These are phyloP conservation scores for Dicyrtoma fusca DNA, from an alignment of 2,888 invertebrate genomes.

Conservation along the genomic window DNA sequence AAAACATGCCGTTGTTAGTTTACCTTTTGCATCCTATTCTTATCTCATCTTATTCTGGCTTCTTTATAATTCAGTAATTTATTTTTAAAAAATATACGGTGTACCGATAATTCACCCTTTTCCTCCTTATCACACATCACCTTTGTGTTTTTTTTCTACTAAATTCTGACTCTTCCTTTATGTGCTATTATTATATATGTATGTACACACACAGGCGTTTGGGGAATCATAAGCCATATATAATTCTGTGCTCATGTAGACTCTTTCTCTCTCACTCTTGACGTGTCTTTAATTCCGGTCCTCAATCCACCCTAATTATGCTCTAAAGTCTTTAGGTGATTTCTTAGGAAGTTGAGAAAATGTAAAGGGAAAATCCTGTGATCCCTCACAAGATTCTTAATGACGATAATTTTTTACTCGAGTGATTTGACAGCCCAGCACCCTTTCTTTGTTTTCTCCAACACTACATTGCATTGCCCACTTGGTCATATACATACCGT, in stretches of 20 bases:
- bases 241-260: background rate
- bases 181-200: background rate
- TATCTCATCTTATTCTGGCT: conserved; percentile 20
- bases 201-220: no score
- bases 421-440: conserved; percentile 30
- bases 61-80: conserved; percentile 34
- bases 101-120: conserved; percentile 35
- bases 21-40: conserved; percentile 25
- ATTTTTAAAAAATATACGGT: conserved; percentile 9
- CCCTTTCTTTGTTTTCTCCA: conserved; percentile 2
- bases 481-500: no score
- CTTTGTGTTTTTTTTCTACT: conserved; percentile 9
- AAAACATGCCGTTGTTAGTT: conserved; percentile 30
- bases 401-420: conserved; percentile 30
- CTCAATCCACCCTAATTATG: conserved; percentile 27
- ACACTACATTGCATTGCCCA: background rate
- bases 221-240: no score
- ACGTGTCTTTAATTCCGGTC: conserved; percentile 14
- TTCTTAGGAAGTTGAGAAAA: background rate
- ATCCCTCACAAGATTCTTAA: conserved; percentile 12
- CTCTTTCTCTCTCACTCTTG: background rate
- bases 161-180: background rate
- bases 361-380: conserved; percentile 4
- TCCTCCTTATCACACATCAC: conserved; percentile 28
- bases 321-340: background rate